Percentiles rank a stretch among this genome's conserved stretches.
Conservation (phyloP, 35 echinoderm and acorn worm genomes). For the Ophiothrix spiculata region DNA sequence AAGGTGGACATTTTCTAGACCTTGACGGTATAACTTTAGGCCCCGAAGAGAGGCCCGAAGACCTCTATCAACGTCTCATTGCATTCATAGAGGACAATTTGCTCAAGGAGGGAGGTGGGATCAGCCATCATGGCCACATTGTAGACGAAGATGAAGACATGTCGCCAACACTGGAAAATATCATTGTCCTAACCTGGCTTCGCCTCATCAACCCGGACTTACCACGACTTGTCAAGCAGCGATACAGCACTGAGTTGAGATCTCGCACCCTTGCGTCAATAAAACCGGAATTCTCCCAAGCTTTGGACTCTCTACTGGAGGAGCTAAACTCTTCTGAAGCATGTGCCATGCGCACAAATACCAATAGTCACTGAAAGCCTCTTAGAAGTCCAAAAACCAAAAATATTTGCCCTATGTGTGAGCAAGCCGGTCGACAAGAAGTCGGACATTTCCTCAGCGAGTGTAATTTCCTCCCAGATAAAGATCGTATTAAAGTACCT, state of each 20-base stretch:
- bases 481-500: background rate
- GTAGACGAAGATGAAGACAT: background rate
- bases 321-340: background rate
- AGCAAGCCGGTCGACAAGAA: conserved; percentile 2
- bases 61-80: conserved; percentile 22
- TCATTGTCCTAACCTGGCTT: conserved; percentile 29
- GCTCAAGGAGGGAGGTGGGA: background rate
- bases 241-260: conserved; percentile 33
- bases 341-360: background rate
- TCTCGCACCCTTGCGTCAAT: conserved; percentile 42
- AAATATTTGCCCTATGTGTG: conserved; percentile 20
- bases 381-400: background rate
- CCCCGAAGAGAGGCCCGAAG: conserved; percentile 30
- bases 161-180: conserved; percentile 19
- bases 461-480: background rate
- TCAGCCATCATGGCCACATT: background rate
- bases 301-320: background rate
- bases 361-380: background rate
- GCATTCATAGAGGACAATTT: conserved; percentile 42
- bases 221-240: conserved; percentile 32
- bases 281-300: conserved; percentile 56
- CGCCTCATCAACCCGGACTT: conserved; percentile 10
- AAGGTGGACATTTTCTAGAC: conserved; percentile 20
- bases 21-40: conserved; percentile 14
- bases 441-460: background rate